phyloP scores from a whole-genome alignment of 2,888 invertebrate species.

The Druceiella hillmani region DNA sequence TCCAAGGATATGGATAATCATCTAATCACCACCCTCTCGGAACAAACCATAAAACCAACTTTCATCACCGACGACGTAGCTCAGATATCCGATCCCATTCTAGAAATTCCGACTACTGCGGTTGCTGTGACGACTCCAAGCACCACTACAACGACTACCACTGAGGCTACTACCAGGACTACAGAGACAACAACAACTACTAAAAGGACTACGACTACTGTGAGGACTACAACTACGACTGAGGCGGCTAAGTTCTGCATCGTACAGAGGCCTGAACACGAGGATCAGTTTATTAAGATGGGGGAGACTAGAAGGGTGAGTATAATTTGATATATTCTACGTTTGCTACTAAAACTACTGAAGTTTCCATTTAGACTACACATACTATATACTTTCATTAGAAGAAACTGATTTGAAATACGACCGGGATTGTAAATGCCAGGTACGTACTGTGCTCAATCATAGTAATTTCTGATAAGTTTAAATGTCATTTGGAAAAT shows the following conservation, averaged over 20 bases:
- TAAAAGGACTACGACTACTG: conserved; percentile 41
- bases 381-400: too few species aligned
- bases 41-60: conserved; percentile 40
- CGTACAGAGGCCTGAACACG: conserved; percentile 75
- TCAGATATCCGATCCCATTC: conserved; percentile 41
- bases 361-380: too few species aligned
- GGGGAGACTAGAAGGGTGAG: conserved; percentile 81
- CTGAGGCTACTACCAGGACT: conserved; percentile 25
- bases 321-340: conserved; percentile 21
- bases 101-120: conserved; percentile 36
- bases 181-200: conserved; percentile 32
- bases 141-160: conserved; percentile 41
- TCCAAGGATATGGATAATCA: conserved; percentile 3
- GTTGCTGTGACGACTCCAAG: conserved; percentile 31
- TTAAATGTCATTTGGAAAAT: too few species aligned
- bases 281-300: conserved; percentile 79
- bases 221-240: conserved; percentile 53
- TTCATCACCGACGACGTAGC: conserved; percentile 32
- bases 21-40: conserved; percentile 41
- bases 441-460: too few species aligned
- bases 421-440: too few species aligned
- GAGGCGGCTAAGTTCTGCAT: conserved; percentile 67
- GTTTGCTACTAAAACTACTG: too few species aligned
- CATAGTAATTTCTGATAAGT: too few species aligned
- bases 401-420: too few species aligned